Evolutionary conservation across 2,113 vertebrate species (phyloP), one percentile per base, ranked within the genome.

Genomic region (Ochotona princeps): DNA sequence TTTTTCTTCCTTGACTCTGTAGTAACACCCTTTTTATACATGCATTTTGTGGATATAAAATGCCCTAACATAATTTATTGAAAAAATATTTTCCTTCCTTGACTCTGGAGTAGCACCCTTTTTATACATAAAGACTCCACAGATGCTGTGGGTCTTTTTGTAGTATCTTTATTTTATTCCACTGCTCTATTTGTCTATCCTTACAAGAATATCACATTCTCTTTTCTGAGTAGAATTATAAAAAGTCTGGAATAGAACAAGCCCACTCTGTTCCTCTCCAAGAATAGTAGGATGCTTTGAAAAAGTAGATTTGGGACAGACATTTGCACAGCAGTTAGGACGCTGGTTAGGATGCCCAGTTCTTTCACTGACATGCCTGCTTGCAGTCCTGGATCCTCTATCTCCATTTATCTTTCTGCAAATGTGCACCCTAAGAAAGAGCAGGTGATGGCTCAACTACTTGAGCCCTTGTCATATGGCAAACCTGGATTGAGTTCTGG

Each of bases 21-120:
- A 97, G 76, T 95, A 96, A 76, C 87, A 95, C 70, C 85, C 13
- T 91, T 66, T 91, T 88, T 92, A 88, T 94, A 93, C 82, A 60
- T 65, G 38, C 38, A 44, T 44, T 44, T 44, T 95, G 47, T 94
- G 66, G 57, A 25, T 72, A 76, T 87, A 86, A 94, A 94, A 92
- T 95, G n/a, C 35, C 67, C 85, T 60, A 80, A 10, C 32, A 63
- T 87, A 63, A 94, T 91, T 94, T 92, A 95, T 87, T 95, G 83
- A 92, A 92, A 92, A 94, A 95, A 87, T 89, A 81, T 83, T 94
- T 96, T 91, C n/a, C 35, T 93, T 92, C 67, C 38, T 26, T 18
- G 70, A 60, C 61, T 74, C 72, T 95, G 73, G 87, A 97, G 76
- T 95, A 96, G 80, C 87, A 95, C 70, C 85, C 17, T 91, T 66